phyloP scores from a whole-genome alignment of 2,113 vertebrate species.

The Saccopteryx bilineata region DNA sequence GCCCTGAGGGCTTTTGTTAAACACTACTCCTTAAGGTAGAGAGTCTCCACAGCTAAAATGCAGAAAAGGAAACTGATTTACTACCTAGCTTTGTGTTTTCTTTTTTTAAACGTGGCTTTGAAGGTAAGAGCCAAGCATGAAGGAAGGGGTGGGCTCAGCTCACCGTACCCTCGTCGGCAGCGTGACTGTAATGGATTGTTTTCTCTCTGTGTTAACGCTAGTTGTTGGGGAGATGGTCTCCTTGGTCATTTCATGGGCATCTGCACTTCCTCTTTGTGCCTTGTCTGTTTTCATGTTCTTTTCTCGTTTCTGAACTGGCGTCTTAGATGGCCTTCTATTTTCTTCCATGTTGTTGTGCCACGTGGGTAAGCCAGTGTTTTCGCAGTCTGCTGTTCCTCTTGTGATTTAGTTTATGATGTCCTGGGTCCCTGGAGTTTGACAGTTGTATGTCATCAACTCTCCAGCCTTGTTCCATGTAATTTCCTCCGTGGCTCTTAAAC shows the following conservation, averaged over 20 bases:
- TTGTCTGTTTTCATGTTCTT: slow-evolving; percentile 1
- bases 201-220: neutral
- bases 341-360: neutral
- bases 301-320: neutral
- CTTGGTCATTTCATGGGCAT: slow-evolving; percentile 36
- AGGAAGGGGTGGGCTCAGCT: neutral
- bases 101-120: neutral
- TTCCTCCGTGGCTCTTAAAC: neutral
- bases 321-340: neutral
- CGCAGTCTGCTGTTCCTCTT: neutral
- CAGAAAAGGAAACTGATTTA: neutral
- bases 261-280: neutral
- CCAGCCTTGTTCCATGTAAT: neutral
- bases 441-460: neutral
- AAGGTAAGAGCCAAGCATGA: neutral
- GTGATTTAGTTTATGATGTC: neutral
- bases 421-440: neutral
- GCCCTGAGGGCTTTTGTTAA: neutral
- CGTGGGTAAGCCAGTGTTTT: neutral
- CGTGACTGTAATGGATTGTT: neutral
- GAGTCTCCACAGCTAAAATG: neutral
- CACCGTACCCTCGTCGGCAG: neutral
- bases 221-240: slow-evolving; percentile 13
- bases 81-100: neutral
- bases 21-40: neutral